Conservation (phyloP, 2,888 invertebrate species). For the Malthinus flaveolus region DNA sequence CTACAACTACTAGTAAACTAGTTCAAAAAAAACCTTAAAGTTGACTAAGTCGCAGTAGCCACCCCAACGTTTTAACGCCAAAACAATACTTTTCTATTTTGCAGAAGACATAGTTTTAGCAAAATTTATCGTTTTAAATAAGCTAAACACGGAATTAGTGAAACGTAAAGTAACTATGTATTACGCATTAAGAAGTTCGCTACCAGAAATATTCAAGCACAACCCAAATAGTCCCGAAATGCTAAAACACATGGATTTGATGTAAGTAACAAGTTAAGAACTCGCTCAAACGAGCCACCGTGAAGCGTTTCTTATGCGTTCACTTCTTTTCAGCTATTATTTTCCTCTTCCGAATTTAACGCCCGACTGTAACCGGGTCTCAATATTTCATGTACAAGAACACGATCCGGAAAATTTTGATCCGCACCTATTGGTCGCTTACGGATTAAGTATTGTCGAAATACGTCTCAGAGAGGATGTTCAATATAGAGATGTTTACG, state of each 20-base stretch:
- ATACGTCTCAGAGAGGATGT: slow-evolving; percentile 56
- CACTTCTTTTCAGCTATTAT: slow-evolving; percentile 48
- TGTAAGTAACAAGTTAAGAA: slow-evolving; percentile 33
- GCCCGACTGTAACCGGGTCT: slow-evolving; percentile 54
- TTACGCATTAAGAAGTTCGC: slow-evolving; percentile 37
- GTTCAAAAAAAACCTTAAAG: no score
- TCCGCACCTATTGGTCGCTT: slow-evolving; percentile 49
- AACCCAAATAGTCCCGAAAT: slow-evolving; percentile 33
- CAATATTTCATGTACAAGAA: slow-evolving; percentile 53
- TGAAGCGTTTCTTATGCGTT: no score
- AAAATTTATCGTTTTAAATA: slow-evolving; percentile 37
- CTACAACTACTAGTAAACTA: no score
- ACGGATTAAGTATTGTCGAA: slow-evolving; percentile 56
- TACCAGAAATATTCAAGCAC: slow-evolving; percentile 44
- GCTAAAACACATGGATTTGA: slow-evolving; percentile 29
- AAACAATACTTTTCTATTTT: slow-evolving; percentile 7
- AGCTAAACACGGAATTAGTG: slow-evolving; percentile 39
- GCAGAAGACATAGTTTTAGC: slow-evolving; percentile 35
- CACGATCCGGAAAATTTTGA: slow-evolving; percentile 48
- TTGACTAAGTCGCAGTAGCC: no score
- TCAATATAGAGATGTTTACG: slow-evolving; percentile 54
- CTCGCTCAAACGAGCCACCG: not conserved
- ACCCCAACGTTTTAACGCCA: no score
- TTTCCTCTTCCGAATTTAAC: slow-evolving; percentile 56
- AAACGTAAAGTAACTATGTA: slow-evolving; percentile 43